Base-by-base conservation (phyloP, 2,888 invertebrate species). In the Drosophila meridionalis region DNA sequence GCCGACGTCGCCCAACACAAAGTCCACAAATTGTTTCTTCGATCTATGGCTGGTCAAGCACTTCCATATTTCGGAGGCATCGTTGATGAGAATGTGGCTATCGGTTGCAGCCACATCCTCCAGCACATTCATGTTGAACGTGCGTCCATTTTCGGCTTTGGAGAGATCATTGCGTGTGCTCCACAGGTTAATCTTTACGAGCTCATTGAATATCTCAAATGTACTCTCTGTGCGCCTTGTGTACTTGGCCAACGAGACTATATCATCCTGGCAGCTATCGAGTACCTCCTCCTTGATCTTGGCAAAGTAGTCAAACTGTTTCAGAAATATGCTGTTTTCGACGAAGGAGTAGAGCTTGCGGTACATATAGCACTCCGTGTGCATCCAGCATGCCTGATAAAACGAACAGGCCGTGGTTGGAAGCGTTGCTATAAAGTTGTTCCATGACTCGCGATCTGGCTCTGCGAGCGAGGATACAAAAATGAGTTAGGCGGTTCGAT, bases 91-190 rank as follows among this genome's bases (percentile, higher is more conserved):
- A 73, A 97, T 94, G 73, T 94, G 93, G 2, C 93, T 79, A 78
- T 95, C 94, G 52, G 96, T 93, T 2, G 91, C 90, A 12, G 94
- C 93, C 28, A 95, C 92, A 79, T 95, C 92, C 53, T 93, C 93
- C 42, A 96, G 84, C 0, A 95, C 94, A 89, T 95, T 93, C 1
- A 91, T 91, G 4, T 91, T 93, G 73, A 95, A 94, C 38, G 94
- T 93, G 59, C 94, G 93, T 40, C 95, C 95, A 42, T 95, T 94
- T 9, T 67, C 60, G 36, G 65, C 45, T 2, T 38, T 68, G 0
- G 98, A 98, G 45, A 99, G 93, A 93, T 99, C 99, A 91, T 97
- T 97, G 91, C 97, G 96, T 93, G 99, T 99, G 1, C 98, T 97
- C 99, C 99, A 99, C 12, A 99, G 94, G 87, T 96, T 95, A 26